Evolutionary conservation across 2,113 vertebrate species (phyloP).

Genomic region (Ptyas mucosa): DNA sequence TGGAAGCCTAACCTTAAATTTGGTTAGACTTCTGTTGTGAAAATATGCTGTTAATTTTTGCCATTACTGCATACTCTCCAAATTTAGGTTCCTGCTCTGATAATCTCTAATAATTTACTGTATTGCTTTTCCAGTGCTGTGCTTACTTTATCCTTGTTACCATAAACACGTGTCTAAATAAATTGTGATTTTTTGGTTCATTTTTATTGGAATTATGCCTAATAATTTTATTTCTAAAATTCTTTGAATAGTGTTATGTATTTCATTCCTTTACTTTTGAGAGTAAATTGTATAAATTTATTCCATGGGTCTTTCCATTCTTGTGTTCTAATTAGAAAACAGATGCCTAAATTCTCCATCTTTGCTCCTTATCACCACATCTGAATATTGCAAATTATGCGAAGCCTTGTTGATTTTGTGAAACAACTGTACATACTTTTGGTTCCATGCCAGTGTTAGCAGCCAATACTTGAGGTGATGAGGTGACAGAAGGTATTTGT

Average conservation of each 20-base stretch:
- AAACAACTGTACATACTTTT: background rate
- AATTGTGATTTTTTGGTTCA: background rate
- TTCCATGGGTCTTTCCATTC: background rate
- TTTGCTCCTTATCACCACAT: background rate
- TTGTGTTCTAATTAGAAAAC: background rate
- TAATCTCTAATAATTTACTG: background rate
- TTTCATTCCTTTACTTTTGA: background rate
- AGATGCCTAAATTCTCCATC: background rate
- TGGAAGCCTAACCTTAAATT: background rate
- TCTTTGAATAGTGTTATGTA: background rate
- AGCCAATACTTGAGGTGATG: background rate
- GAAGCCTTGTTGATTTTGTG: background rate
- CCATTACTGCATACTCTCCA: background rate
- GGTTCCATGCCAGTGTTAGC: background rate
- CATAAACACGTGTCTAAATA: background rate
- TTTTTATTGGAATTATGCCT: background rate
- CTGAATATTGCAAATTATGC: background rate
- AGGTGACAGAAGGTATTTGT: background rate
- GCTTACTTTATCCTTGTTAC: background rate
- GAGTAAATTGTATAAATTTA: background rate
- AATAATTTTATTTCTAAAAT: background rate
- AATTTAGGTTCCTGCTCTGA: background rate
- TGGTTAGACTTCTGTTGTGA: background rate
- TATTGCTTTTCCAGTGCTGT: background rate
- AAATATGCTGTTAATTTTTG: background rate